phyloP scores from a whole-genome alignment of 2,888 invertebrate species.

The Muschampia plurimacula region DNA sequence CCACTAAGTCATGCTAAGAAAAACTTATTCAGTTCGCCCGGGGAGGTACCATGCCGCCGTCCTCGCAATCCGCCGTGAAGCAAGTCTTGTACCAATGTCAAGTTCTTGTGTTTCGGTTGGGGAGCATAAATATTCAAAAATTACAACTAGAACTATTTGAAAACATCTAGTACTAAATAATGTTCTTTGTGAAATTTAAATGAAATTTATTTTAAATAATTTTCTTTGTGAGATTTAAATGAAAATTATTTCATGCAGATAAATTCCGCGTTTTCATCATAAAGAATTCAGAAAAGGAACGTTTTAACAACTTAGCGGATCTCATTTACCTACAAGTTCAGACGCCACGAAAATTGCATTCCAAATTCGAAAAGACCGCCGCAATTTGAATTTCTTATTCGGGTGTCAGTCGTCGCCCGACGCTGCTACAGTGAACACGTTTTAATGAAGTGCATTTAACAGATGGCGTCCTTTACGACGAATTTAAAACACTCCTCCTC shows the following conservation, averaged over 20 bases:
- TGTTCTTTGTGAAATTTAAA: too few species aligned
- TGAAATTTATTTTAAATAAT: not conserved
- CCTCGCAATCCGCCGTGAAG: too few species aligned
- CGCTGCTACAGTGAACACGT: slow-evolving; percentile 64
- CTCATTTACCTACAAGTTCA: slow-evolving; percentile 43
- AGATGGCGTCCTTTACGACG: slow-evolving; percentile 62
- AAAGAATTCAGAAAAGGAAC: slow-evolving; percentile 30
- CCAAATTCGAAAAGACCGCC: slow-evolving; percentile 63
- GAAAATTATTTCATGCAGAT: slow-evolving; percentile 6
- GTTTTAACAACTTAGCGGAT: slow-evolving; percentile 35
- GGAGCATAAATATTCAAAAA: too few species aligned
- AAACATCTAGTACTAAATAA: too few species aligned
- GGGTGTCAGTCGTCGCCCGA: slow-evolving; percentile 57
- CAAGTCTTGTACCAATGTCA: too few species aligned
- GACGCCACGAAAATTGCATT: slow-evolving; percentile 57
- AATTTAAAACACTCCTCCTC: slow-evolving; percentile 69
- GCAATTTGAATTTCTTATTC: slow-evolving; percentile 73
- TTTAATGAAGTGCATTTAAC: slow-evolving; percentile 75
- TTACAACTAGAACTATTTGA: too few species aligned
- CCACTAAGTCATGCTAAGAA: too few species aligned
- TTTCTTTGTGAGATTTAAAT: not conserved
- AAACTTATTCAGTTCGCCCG: too few species aligned
- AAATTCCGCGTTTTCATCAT: slow-evolving; percentile 17
- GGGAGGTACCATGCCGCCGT: too few species aligned
- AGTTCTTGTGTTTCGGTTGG: too few species aligned